Evolutionary conservation across 2,888 invertebrate species (phyloP).

Genomic region (Drosophila anomelani): DNA sequence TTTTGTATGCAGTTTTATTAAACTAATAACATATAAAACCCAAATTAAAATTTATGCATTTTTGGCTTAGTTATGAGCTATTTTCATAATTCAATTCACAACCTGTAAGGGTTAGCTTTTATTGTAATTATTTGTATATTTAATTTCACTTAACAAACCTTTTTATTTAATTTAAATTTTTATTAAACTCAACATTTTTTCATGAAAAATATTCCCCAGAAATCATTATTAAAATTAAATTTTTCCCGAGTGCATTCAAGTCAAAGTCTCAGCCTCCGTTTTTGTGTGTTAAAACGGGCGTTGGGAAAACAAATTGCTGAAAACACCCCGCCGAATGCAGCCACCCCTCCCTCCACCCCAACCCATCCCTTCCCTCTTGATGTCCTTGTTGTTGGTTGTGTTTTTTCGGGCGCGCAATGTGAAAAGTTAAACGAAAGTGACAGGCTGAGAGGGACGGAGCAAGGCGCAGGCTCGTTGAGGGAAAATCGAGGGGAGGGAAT

Average conservation of each 20-base stretch:
- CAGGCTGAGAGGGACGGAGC: constrained; percentile 61
- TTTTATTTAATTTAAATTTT: background rate
- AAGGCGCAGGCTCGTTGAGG: constrained; percentile 42
- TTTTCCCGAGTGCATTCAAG: constrained; percentile 17
- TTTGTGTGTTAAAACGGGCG: constrained; percentile 70
- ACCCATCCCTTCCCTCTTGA: background rate
- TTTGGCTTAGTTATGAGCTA: too few relatives aligned
- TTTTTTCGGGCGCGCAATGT: constrained; percentile 57
- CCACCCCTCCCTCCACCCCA: background rate
- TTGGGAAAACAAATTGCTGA: constrained; percentile 77
- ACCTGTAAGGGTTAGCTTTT: too few relatives aligned
- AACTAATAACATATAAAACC: too few relatives aligned
- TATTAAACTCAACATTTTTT: too few relatives aligned
- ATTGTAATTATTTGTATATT: too few relatives aligned
- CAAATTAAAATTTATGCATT: too few relatives aligned
- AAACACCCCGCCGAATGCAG: constrained; percentile 66
- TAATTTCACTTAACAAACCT: too few relatives aligned
- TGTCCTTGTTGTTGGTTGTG: constrained; percentile 53
- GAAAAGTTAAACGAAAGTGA: constrained; percentile 79
- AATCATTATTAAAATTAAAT: background rate
- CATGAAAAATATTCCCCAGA: background rate
- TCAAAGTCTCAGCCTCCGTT: constrained; percentile 35
- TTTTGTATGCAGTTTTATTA: too few relatives aligned
- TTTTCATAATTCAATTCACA: background rate
- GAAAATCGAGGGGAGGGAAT: constrained; percentile 12